A percentile compares a stretch with the other conserved stretches of the same genome.
Conservation (phyloP, 2,888 invertebrate genomes). For the Invenusta paracnida region DNA sequence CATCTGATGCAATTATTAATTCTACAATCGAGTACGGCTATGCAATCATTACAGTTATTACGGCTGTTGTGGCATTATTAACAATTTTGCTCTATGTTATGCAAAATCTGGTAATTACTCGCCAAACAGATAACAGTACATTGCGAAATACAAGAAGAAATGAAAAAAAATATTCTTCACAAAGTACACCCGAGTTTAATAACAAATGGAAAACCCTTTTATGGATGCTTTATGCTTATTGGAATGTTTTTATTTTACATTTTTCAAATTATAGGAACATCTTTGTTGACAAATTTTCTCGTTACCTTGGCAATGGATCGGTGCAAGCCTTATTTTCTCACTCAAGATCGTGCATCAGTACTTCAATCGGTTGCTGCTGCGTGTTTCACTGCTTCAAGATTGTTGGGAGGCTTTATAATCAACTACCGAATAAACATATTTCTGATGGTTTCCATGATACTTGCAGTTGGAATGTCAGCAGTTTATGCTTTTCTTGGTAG, state of each 20-base stretch:
- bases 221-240: conserved; percentile 4
- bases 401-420: neutral
- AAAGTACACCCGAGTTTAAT: neutral
- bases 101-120: neutral
- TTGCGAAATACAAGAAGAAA: neutral
- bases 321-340: neutral
- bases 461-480: neutral
- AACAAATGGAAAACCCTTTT: conserved; percentile 2
- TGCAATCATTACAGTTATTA: neutral
- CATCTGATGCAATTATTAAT: neutral
- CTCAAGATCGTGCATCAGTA: neutral
- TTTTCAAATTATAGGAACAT: neutral
- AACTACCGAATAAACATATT: neutral
- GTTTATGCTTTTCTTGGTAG: neutral
- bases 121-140: neutral
- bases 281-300: neutral
- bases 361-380: neutral
- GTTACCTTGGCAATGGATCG: neutral
- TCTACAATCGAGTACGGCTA: conserved; percentile 11
- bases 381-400: neutral
- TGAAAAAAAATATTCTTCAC: neutral
- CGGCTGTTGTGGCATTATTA: neutral
- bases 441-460: neutral
- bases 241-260: neutral
- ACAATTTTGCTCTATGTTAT: neutral